phyloP scores from a whole-genome alignment of 2,113 vertebrate species.

The Xiphophorus maculatus region DNA sequence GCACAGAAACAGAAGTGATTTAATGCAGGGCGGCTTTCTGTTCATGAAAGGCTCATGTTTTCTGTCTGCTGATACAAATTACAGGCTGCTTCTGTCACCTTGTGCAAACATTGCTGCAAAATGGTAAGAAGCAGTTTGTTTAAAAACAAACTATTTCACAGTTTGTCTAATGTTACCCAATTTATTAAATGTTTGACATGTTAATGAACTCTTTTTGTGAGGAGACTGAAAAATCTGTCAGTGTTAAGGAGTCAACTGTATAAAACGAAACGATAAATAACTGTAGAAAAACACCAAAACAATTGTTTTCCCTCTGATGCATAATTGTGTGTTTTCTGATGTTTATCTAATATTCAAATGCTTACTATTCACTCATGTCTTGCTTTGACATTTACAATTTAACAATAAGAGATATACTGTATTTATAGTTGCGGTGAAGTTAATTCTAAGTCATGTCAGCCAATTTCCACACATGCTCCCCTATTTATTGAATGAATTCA shows the following conservation, averaged over 20 bases:
- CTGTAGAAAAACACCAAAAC: neutral
- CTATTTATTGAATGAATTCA: too few relatives aligned
- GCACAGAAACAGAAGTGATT: slow-evolving; percentile 7
- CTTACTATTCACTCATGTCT: too few relatives aligned
- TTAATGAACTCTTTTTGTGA: neutral
- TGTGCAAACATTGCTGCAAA: slow-evolving; percentile 3
- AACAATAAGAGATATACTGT: too few relatives aligned
- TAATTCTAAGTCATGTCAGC: too few relatives aligned
- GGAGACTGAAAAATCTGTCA: neutral
- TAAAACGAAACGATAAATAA: too few relatives aligned
- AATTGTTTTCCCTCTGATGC: too few relatives aligned
- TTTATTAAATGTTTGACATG: neutral
- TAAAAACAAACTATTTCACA: neutral
- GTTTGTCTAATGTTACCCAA: neutral
- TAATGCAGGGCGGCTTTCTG: neutral
- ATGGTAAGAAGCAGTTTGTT: neutral
- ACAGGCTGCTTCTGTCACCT: neutral
- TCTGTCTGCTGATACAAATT: slow-evolving; percentile 1
- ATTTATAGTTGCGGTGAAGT: too few relatives aligned
- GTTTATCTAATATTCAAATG: too few relatives aligned
- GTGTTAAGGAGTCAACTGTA: neutral
- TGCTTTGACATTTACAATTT: too few relatives aligned
- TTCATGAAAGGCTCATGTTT: slow-evolving; percentile 11
- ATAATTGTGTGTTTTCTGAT: too few relatives aligned
- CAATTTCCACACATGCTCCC: too few relatives aligned